Conservation (phyloP, 1,140 invertebrate species). For the Acarapis woodi region DNA sequence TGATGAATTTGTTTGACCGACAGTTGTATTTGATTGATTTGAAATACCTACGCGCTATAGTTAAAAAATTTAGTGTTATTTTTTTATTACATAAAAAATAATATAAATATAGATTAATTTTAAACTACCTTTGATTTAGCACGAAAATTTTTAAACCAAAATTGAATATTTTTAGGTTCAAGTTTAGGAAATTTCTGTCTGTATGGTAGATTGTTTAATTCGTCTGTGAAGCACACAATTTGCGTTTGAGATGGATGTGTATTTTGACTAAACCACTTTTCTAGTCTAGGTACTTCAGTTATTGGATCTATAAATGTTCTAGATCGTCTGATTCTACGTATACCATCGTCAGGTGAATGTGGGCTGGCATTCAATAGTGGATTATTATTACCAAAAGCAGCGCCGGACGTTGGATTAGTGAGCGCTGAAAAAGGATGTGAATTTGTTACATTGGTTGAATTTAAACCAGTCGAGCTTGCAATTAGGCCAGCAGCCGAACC, state of each 20-base stretch:
- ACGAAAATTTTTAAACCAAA: slow-evolving; percentile 57
- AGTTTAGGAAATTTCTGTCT: slow-evolving; percentile 80
- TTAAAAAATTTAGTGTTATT: no score
- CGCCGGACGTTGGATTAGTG: not conserved
- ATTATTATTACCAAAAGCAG: not conserved
- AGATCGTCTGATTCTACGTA: slow-evolving; percentile 27
- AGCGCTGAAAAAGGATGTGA: not conserved
- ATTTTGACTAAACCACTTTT: slow-evolving; percentile 88
- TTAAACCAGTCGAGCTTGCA: no score
- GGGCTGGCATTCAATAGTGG: slow-evolving; percentile 2
- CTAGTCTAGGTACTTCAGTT: slow-evolving; percentile 77
- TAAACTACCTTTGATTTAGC: slow-evolving; percentile 92
- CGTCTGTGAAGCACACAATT: slow-evolving; percentile 84
- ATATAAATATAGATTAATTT: no score
- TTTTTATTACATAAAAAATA: no score
- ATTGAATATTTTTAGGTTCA: slow-evolving; percentile 91
- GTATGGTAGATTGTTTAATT: slow-evolving; percentile 60
- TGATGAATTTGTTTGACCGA: no score
- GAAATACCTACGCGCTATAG: no score
- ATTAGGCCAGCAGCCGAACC: no score
- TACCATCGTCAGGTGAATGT: slow-evolving; percentile 7
- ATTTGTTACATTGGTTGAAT: no score
- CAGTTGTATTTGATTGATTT: no score
- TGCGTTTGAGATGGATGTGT: slow-evolving; percentile 88
- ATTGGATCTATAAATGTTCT: slow-evolving; percentile 96